Evolutionary conservation across 1,140 invertebrate species (phyloP), one percentile per base, ranked within the genome.

Genomic region (Pristionchus pacificus): DNA sequence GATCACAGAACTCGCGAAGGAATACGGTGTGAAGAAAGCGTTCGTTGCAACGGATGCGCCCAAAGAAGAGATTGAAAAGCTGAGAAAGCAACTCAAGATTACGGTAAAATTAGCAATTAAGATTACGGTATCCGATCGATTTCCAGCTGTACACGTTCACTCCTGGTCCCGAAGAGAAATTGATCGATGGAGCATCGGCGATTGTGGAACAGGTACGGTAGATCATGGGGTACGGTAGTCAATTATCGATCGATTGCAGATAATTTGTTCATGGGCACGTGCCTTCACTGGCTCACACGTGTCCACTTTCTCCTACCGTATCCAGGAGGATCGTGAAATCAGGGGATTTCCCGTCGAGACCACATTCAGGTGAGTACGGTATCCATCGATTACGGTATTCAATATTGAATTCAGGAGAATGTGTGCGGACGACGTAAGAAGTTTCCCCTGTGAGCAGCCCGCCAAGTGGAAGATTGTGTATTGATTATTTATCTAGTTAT

Each of bases 321-420:
- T 97, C 74, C 93, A 96, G 87, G 95, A 98, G 84, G 95, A 97
- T 83, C 88, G 95, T 60, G 94, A 97, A 86, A 95, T 97, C 73
- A 83, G 97, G 25, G 92, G 93, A 3, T 94, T 95, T 85, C 85
- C 88, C 38, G 86, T 88, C 71, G 82, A 89, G 49, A 90, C 89
- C 19, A 97, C 94, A 27, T 97, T 95, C 84, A 96, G 97, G 85
- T 86, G n/a, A n/a, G n/a, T n/a, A n/a, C n/a, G n/a, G n/a, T n/a
- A n/a, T n/a, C n/a, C n/a, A n/a, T n/a, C n/a, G n/a, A n/a, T n/a
- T n/a, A n/a, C n/a, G n/a, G n/a, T n/a, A n/a, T n/a, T n/a, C n/a
- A n/a, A n/a, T n/a, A n/a, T n/a, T n/a, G n/a, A n/a, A n/a, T n/a
- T n/a, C n/a, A n/a, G n/a, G n/a, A n/a, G 89, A 70, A 87, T 97